Evolutionary conservation across 37 sponge, comb jelly and placozoan genomes (phyloP).

Genomic region (Diacarnus erythraeanus): DNA sequence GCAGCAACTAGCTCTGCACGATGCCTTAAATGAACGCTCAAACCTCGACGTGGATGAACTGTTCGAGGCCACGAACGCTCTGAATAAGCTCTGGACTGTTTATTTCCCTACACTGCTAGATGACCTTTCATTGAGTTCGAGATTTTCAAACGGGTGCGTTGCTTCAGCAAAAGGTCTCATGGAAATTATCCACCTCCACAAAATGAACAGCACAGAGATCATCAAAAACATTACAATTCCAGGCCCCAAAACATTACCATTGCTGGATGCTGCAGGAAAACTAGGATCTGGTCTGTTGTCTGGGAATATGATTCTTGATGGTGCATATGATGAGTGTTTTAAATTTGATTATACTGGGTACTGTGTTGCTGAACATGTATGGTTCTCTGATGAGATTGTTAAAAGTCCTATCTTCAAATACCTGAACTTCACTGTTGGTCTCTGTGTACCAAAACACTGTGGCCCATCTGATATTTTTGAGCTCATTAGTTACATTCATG

Average conservation of each 20-base stretch:
- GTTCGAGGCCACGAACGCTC: background rate
- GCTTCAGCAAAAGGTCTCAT: no score
- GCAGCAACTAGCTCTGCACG: background rate
- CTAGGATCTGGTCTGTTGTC: slow-evolving; percentile 36
- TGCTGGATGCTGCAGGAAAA: slow-evolving; percentile 25
- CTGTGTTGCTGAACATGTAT: slow-evolving; percentile 9
- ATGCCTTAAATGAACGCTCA: background rate
- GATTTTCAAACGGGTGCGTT: no score
- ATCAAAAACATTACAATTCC: background rate
- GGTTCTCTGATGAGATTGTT: background rate
- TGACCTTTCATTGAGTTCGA: no score
- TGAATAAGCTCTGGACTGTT: slow-evolving; percentile 6
- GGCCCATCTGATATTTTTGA: slow-evolving; percentile 2
- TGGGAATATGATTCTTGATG: slow-evolving; percentile 44
- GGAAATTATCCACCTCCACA: no score
- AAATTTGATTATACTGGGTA: slow-evolving; percentile 25
- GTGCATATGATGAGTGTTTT: slow-evolving; percentile 71
- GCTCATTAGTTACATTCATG: background rate
- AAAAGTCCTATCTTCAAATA: background rate
- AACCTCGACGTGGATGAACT: background rate
- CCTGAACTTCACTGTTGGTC: background rate
- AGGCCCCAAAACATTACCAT: background rate
- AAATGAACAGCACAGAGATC: no score
- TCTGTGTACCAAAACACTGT: slow-evolving; percentile 47
- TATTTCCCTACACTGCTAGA: background rate